These are phyloP conservation scores for Peromyscus californicus DNA, from an alignment of 2,113 vertebrate genomes.

Conservation along the genomic window DNA sequence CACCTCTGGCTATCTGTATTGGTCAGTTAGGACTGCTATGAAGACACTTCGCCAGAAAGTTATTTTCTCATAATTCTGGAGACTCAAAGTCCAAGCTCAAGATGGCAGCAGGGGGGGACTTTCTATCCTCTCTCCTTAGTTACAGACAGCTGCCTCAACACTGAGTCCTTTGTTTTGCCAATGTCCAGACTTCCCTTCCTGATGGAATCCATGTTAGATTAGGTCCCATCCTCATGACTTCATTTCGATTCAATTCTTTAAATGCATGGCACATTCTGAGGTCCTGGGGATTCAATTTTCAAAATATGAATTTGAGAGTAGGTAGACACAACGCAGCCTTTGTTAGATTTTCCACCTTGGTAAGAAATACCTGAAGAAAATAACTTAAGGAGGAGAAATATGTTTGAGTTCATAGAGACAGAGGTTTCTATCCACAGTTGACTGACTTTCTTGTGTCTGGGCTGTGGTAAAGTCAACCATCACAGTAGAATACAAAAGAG, in stretches of 20 bases:
- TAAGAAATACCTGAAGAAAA: not conserved
- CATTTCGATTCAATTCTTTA: constrained; percentile 11
- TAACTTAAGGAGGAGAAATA: not conserved
- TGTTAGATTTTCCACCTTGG: not conserved
- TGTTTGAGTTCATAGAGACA: not conserved
- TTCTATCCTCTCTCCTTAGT: not conserved
- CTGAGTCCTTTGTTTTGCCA: not conserved
- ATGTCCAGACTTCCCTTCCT: not conserved
- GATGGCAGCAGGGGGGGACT: fast-evolving
- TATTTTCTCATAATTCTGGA: not conserved
- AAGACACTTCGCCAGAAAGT: not conserved
- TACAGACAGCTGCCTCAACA: not conserved
- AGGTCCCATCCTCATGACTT: not conserved
- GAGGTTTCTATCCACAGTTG: not conserved
- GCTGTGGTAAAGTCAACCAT: not conserved
- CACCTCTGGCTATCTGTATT: not conserved
- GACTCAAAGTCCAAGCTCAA: not conserved
- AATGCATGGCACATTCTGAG: not conserved
- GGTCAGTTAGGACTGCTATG: not conserved
- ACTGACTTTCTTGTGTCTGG: not conserved
- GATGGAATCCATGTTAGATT: not conserved
- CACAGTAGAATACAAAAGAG: not conserved
- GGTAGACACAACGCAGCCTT: not conserved
- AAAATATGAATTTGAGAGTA: not conserved
- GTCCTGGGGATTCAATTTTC: not conserved